These are phyloP conservation scores for Tragulus kanchil DNA, from an alignment of 2,113 vertebrate genomes.

Conservation along the genomic window DNA sequence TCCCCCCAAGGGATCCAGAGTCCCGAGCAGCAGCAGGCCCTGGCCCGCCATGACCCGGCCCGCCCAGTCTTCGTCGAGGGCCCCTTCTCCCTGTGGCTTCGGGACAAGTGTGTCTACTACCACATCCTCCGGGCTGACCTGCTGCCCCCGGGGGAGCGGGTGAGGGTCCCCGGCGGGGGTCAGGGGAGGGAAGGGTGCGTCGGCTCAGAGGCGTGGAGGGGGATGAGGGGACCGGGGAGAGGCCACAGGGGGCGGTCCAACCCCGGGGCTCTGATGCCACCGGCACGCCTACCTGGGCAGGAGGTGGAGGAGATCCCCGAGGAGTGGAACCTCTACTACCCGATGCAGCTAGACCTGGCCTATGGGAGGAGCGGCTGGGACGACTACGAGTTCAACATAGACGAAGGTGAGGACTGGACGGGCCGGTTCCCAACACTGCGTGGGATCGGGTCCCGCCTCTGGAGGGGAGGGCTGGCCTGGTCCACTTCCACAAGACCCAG, in stretches of 20 bases:
- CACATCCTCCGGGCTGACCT: slow-evolving; percentile 93
- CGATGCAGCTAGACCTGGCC: slow-evolving; percentile 91
- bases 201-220: not conserved
- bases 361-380: slow-evolving; percentile 90
- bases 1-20: slow-evolving; percentile 92
- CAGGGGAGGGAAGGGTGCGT: not conserved
- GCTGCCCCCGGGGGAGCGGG: slow-evolving; percentile 86
- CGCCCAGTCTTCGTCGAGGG: slow-evolving; percentile 94
- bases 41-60: slow-evolving; percentile 88
- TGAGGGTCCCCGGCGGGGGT: slow-evolving; percentile 42
- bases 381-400: slow-evolving; percentile 89
- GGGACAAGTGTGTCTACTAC: slow-evolving; percentile 90
- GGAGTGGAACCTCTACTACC: slow-evolving; percentile 91
- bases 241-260: not conserved
- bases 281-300: slow-evolving; percentile 68
- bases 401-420: slow-evolving; percentile 87
- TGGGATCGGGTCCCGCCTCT: not conserved
- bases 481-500: not conserved
- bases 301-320: slow-evolving; percentile 88
- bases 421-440: no score
- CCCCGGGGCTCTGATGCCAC: not conserved
- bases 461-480: not conserved
- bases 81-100: slow-evolving; percentile 94
- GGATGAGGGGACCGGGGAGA: not conserved
- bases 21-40: slow-evolving; percentile 89